Evolutionary conservation across 2,797 vertebrate species (phyloP).

Genomic region (Pantherophis alleghaniensis): DNA sequence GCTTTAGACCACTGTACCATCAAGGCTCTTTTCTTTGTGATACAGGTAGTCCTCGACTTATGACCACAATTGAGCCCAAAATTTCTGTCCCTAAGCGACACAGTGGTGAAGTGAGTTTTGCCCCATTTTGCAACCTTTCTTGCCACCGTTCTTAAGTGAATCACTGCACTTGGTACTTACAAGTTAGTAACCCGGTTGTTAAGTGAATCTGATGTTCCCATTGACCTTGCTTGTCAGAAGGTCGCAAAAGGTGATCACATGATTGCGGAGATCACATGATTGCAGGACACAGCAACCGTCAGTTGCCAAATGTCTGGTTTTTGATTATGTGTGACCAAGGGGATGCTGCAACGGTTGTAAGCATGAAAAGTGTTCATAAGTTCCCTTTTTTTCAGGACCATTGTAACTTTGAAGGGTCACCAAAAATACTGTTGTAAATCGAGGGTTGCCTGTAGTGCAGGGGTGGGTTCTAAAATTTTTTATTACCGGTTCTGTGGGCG

Average conservation of each 20-base stretch:
- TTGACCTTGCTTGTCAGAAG: not conserved
- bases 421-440: not conserved
- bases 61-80: not conserved
- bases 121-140: not conserved
- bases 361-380: too few relatives aligned
- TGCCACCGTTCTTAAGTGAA: not conserved
- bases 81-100: not conserved
- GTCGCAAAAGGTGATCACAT: not conserved
- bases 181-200: not conserved
- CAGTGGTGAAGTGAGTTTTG: not conserved
- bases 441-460: not conserved
- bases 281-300: too few relatives aligned
- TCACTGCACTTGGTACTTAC: not conserved
- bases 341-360: too few relatives aligned
- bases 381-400: too few relatives aligned
- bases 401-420: not conserved
- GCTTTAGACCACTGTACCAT: too few relatives aligned
- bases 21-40: not conserved
- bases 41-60: not conserved
- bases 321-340: not conserved
- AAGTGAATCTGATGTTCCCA: not conserved
- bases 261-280: not conserved
- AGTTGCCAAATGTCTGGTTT: too few relatives aligned
- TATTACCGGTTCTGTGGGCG: too few relatives aligned
- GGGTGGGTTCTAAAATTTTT: too few relatives aligned